Conservation (phyloP, 1,140 invertebrate genomes). For the Bacillus rossius region DNA sequence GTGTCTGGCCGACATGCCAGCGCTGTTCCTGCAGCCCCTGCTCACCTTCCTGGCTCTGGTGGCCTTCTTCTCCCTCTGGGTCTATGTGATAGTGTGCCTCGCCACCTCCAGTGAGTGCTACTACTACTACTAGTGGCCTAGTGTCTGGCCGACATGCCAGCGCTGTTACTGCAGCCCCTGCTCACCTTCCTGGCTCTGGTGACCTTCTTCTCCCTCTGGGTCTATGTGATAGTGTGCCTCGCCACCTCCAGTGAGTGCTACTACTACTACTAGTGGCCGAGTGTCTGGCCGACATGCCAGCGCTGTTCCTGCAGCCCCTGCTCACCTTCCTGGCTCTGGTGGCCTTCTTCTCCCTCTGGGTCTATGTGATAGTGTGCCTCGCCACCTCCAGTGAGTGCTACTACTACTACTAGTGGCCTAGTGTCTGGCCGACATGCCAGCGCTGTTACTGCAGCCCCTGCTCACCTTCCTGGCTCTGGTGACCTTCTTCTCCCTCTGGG, state of each 20-base stretch:
- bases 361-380: conserved; percentile 65
- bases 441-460: conserved; percentile 81
- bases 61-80: conserved; percentile 80
- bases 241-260: conserved; percentile 66
- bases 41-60: conserved; percentile 75
- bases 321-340: conserved; percentile 75
- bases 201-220: conserved; percentile 80
- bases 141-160: conserved; percentile 74
- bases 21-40: conserved; percentile 81
- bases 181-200: conserved; percentile 75
- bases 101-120: conserved; percentile 66
- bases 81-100: conserved; percentile 65
- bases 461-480: conserved; percentile 75
- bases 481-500: conserved; percentile 80
- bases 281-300: conserved; percentile 74
- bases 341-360: conserved; percentile 80
- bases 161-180: conserved; percentile 81
- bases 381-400: conserved; percentile 66
- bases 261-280: no score
- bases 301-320: conserved; percentile 81
- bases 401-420: no score
- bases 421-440: conserved; percentile 74
- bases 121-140: no score
- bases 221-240: conserved; percentile 65
- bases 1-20: conserved; percentile 74